A percentile compares a stretch with the other conserved stretches of the same genome.
phyloP scores from a whole-genome alignment of 1,140 invertebrate genomes.

The Elysia chlorotica region DNA sequence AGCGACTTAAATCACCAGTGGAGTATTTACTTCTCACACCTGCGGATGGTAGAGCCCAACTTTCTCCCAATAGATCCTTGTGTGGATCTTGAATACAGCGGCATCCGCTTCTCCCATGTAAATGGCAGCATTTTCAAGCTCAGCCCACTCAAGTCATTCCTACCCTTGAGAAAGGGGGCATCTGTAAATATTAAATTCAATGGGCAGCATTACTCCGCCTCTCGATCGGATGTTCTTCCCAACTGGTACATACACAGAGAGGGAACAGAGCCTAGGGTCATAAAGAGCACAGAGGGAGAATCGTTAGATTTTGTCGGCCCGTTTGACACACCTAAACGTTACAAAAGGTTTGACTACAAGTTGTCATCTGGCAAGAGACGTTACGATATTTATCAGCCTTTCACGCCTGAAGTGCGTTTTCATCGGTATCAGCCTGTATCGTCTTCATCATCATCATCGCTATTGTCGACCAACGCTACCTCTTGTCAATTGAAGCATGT shows the following conservation, averaged over 20 bases:
- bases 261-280: conserved; percentile 30
- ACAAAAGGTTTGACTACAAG: conserved; percentile 43
- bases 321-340: conserved; percentile 36
- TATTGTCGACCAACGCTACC: conserved; percentile 31
- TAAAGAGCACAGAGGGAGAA: conserved; percentile 43
- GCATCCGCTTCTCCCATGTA: conserved; percentile 42
- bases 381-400: conserved; percentile 44
- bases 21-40: conserved; percentile 50
- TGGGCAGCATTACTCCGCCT: conserved; percentile 43
- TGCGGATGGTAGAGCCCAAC: conserved; percentile 45
- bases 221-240: conserved; percentile 37
- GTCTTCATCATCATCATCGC: too few species aligned
- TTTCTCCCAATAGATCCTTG: conserved; percentile 27
- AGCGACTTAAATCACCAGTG: conserved; percentile 18
- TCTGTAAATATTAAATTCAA: conserved; percentile 34
- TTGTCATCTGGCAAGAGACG: conserved; percentile 28
- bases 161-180: conserved; percentile 30
- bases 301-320: conserved; percentile 42
- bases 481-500: conserved; percentile 3
- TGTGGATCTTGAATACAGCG: conserved; percentile 24
- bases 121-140: conserved; percentile 49
- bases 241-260: conserved; percentile 43
- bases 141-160: conserved; percentile 35
- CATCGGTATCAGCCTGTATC: too few species aligned
- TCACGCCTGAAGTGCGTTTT: conserved; percentile 39